These are phyloP conservation scores for Eurytoma californica DNA, from an alignment of 2,888 invertebrate genomes.

Conservation along the genomic window DNA sequence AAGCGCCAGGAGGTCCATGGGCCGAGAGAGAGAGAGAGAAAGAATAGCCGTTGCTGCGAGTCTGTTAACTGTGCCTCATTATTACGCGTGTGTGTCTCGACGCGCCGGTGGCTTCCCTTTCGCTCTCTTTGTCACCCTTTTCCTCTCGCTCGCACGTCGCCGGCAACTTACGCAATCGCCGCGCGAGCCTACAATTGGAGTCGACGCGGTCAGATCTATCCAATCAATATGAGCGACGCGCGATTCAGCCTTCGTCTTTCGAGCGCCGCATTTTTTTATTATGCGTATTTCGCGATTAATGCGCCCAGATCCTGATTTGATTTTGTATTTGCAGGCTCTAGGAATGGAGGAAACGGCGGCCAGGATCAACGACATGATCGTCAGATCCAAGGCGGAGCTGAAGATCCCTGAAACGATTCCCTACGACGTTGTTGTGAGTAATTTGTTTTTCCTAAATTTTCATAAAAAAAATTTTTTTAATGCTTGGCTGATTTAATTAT, in stretches of 20 bases:
- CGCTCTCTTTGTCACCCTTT: conserved; percentile 11
- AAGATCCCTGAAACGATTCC: conserved; percentile 78
- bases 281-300: background rate
- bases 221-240: conserved; percentile 51
- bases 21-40: background rate
- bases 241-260: background rate
- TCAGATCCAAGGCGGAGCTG: conserved; percentile 80
- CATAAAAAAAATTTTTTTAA: no score
- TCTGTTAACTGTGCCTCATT: conserved; percentile 42
- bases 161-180: conserved; percentile 41
- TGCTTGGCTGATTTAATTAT: background rate
- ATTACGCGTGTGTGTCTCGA: background rate
- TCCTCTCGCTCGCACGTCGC: conserved; percentile 7
- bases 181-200: conserved; percentile 53
- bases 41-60: background rate
- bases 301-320: background rate
- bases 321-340: conserved; percentile 75
- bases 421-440: conserved; percentile 83
- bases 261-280: background rate
- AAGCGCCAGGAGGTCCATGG: background rate
- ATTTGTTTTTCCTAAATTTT: background rate
- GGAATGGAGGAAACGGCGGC: conserved; percentile 87
- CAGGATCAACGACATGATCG: conserved; percentile 85
- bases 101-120: conserved; percentile 14
- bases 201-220: conserved; percentile 59